A percentile compares a stretch with the other conserved stretches of the same genome.
Conservation (phyloP, 2,888 invertebrate species). For the Mechanitis mazaeus region DNA sequence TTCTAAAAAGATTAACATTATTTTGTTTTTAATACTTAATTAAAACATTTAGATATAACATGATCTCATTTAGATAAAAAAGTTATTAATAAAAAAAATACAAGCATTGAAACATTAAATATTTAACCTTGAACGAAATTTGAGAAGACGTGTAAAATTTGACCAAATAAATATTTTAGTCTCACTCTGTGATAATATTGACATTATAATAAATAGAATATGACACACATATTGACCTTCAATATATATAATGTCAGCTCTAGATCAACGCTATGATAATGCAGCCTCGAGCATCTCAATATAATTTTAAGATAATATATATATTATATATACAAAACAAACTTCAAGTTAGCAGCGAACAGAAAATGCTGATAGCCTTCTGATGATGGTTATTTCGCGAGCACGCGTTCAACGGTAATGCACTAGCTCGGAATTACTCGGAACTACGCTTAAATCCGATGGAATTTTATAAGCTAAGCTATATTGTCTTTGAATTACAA, state of each 20-base stretch:
- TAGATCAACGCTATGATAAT: not conserved
- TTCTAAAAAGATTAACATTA: too few species aligned
- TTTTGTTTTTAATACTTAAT: too few species aligned
- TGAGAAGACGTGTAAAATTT: not conserved
- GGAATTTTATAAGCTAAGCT: constrained; percentile 30
- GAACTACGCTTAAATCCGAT: not conserved
- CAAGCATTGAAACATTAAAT: not conserved
- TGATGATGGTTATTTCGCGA: constrained; percentile 60
- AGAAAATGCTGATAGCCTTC: constrained; percentile 35
- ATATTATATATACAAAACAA: constrained; percentile 26
- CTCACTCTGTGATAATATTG: not conserved
- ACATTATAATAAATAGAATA: not conserved
- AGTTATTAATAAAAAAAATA: too few species aligned
- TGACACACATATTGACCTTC: too few species aligned
- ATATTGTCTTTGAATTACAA: too few species aligned
- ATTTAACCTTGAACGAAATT: not conserved
- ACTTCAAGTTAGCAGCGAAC: constrained; percentile 23
- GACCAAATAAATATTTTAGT: not conserved
- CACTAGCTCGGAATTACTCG: constrained; percentile 18
- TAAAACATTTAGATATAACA: too few species aligned
- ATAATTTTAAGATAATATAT: constrained; percentile 15
- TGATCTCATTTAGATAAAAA: too few species aligned
- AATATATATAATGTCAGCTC: not conserved
- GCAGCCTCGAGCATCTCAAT: not conserved
- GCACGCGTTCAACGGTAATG: constrained; percentile 34